Evolutionary conservation across 2,888 invertebrate species (phyloP).

Genomic region (Tetranychus truncatus): DNA sequence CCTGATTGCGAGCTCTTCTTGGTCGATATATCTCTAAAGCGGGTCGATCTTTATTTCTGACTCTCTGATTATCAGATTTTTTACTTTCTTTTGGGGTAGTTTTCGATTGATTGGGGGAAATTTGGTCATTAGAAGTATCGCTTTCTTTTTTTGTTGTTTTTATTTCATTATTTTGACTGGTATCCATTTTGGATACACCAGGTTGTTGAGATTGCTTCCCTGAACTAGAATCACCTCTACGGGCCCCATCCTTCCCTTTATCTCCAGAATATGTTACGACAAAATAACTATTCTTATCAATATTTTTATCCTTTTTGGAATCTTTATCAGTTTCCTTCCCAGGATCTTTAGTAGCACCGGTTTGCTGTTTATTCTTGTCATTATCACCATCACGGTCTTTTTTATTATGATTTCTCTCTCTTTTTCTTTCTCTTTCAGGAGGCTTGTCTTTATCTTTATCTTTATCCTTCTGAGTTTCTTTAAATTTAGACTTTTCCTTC

Average conservation of each 20-base stretch:
- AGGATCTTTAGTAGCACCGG: not conserved
- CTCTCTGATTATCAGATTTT: slow-evolving; percentile 7
- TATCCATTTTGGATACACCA: not conserved
- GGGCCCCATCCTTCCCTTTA: not conserved
- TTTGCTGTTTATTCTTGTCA: not conserved
- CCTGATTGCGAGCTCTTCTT: slow-evolving; percentile 34
- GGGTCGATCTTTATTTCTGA: slow-evolving; percentile 47
- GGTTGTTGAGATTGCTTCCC: not conserved
- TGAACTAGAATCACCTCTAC: not conserved
- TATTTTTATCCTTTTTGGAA: not conserved
- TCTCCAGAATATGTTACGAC: not conserved
- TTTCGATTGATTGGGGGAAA: not conserved
- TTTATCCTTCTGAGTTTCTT: not conserved
- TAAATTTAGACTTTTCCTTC: not conserved
- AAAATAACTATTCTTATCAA: not conserved
- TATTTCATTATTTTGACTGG: slow-evolving; percentile 16
- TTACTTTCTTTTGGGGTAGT: not conserved
- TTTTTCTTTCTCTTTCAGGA: slow-evolving; percentile 4
- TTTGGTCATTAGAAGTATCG: not conserved
- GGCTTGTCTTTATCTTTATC: not conserved
- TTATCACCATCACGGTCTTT: not conserved
- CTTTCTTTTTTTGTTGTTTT: slow-evolving; percentile 21
- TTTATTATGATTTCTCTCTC: not conserved
- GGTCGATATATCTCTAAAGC: slow-evolving; percentile 75
- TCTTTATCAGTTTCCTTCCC: slow-evolving; percentile 7